These are phyloP conservation scores for Hystrix brachyura DNA, from an alignment of 2,113 vertebrate species.

Conservation along the genomic window DNA sequence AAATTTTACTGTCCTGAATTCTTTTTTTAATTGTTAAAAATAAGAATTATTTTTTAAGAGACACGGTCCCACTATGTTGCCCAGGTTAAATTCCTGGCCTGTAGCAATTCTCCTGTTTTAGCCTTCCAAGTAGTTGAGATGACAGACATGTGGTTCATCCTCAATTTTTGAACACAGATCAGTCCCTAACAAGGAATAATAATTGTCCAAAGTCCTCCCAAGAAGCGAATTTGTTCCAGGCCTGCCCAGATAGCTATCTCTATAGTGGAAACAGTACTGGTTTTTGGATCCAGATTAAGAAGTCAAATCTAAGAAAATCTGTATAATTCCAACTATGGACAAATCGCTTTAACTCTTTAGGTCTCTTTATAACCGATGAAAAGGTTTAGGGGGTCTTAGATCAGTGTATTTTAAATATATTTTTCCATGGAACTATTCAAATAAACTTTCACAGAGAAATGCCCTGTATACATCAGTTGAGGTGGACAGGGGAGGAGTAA, in stretches of 20 bases:
- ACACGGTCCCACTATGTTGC: not conserved
- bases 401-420: not conserved
- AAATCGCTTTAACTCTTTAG: constrained; percentile 33
- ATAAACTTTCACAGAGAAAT: constrained; percentile 37
- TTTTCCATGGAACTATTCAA: constrained; percentile 10
- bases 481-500: not conserved
- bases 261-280: not conserved
- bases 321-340: not conserved
- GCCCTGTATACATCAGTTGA: not conserved
- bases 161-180: constrained; percentile 53
- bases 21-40: not conserved
- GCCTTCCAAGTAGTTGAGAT: not conserved
- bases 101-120: not conserved
- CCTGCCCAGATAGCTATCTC: not conserved
- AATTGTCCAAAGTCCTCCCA: not conserved
- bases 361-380: constrained; percentile 20
- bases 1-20: constrained; percentile 16
- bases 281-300: not conserved
- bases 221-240: not conserved
- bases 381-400: not conserved
- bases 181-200: not conserved
- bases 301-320: constrained; percentile 37
- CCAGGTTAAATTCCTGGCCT: not conserved
- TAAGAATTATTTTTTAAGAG: not conserved
- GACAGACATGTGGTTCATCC: not conserved